A percentile compares a stretch with the other conserved stretches of the same genome.
These are phyloP conservation scores for Fistularia commersonii DNA, from an alignment of 2,797 vertebrate species.

Conservation along the genomic window DNA sequence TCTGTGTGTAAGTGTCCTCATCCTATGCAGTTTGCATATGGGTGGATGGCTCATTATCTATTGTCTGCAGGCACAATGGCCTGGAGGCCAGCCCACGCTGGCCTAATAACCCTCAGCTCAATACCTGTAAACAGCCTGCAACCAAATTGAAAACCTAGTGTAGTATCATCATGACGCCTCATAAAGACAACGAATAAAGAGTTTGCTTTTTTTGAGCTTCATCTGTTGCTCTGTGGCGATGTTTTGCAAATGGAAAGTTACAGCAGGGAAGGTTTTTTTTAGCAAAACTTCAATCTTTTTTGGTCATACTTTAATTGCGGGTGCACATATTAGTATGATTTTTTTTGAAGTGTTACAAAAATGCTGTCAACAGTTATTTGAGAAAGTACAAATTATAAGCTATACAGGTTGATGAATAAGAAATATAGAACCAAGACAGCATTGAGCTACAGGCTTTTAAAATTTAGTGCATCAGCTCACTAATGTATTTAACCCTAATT, in stretches of 20 bases:
- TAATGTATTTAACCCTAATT: constrained; percentile 34
- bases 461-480: constrained; percentile 33
- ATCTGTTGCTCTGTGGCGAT: constrained; percentile 69
- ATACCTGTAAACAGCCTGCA: constrained; percentile 82
- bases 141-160: constrained; percentile 85
- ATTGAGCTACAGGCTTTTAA: constrained; percentile 38
- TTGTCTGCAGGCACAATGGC: constrained; percentile 86
- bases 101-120: constrained; percentile 69
- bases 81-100: constrained; percentile 70
- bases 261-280: constrained; percentile 7
- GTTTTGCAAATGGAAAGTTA: constrained; percentile 54
- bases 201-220: constrained; percentile 63
- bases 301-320: constrained; percentile 25
- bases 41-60: constrained; percentile 91
- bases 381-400: neutral
- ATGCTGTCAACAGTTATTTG: constrained; percentile 1
- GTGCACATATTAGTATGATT: constrained; percentile 13
- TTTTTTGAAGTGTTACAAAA: too few species aligned
- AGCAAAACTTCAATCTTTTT: constrained; percentile 10
- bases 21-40: constrained; percentile 79
- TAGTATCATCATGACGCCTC: constrained; percentile 78
- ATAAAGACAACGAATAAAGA: constrained; percentile 80
- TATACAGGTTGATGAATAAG: too few species aligned
- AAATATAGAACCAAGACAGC: neutral
- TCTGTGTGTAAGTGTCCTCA: constrained; percentile 66